Conservation (phyloP, 2,113 vertebrate species). For the Myotis davidii region DNA sequence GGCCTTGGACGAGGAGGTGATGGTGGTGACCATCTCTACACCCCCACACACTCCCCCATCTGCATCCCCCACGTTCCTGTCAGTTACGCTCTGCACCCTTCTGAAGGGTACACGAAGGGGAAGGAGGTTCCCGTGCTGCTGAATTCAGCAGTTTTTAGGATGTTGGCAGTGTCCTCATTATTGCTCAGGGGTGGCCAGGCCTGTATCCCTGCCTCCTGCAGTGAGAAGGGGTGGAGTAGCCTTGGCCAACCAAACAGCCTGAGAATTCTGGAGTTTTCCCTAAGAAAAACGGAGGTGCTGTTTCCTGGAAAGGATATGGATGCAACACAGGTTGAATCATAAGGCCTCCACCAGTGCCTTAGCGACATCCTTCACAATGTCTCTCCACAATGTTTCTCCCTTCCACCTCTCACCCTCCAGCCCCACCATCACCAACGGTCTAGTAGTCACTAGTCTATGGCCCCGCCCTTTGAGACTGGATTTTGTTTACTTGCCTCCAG, state of each 20-base stretch:
- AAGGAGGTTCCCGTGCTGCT: background rate
- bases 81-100: background rate
- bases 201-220: background rate
- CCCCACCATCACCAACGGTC: rapidly evolving
- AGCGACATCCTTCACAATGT: background rate
- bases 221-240: background rate
- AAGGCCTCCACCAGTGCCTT: background rate
- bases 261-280: background rate
- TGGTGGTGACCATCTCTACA: background rate
- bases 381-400: background rate
- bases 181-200: background rate
- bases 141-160: background rate
- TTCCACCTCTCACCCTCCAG: background rate
- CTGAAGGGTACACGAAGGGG: background rate
- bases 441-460: too few species aligned
- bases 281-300: background rate
- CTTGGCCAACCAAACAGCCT: too few species aligned
- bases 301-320: background rate
- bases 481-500: background rate
- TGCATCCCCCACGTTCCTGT: background rate
- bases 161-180: background rate
- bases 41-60: too few species aligned
- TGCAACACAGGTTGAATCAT: background rate
- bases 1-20: background rate
- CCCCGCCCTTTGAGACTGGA: background rate